Evolutionary conservation across 2,888 invertebrate species (phyloP).

Genomic region (Caenorhabditis sp.): DNA sequence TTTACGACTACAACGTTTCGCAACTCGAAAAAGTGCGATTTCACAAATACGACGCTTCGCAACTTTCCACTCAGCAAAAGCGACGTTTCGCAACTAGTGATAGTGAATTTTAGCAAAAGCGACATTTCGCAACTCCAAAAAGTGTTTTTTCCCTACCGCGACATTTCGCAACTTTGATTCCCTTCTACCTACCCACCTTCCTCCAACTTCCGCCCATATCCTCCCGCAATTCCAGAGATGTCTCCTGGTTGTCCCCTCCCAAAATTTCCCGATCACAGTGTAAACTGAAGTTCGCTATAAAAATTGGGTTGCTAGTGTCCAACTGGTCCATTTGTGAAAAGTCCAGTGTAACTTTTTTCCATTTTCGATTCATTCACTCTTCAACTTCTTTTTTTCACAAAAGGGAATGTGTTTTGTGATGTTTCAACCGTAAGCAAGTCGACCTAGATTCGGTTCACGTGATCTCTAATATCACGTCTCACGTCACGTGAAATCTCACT

Average conservation of each 20-base stretch:
- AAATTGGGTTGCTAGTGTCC: background rate
- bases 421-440: background rate
- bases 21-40: too few species aligned
- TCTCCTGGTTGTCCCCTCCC: background rate
- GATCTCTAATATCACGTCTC: background rate
- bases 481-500: too few species aligned
- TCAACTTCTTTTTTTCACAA: too few species aligned
- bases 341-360: background rate
- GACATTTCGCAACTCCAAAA: too few species aligned
- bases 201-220: background rate
- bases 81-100: too few species aligned
- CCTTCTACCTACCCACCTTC: background rate
- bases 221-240: background rate
- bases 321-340: background rate
- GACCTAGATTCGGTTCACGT: background rate
- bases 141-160: too few species aligned
- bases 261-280: background rate
- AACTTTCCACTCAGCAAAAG: too few species aligned
- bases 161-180: too few species aligned
- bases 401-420: background rate
- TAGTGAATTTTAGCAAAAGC: too few species aligned
- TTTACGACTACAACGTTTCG: too few species aligned
- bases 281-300: background rate
- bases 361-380: background rate
- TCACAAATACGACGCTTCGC: too few species aligned